Conservation (phyloP, 2,888 invertebrate genomes). For the Dryomyza anilis region DNA sequence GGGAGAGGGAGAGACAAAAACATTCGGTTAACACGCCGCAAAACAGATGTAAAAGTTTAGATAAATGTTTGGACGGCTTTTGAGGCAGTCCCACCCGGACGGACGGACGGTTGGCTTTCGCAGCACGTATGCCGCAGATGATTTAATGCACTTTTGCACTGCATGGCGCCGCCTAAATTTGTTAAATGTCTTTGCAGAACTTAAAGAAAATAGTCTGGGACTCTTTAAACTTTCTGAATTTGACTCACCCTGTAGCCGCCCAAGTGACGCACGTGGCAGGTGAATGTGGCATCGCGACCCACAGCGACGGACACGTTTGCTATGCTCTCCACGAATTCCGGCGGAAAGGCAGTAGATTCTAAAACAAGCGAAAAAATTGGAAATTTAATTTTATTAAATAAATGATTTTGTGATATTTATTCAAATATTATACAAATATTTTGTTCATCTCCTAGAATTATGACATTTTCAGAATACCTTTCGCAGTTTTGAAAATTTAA, state of each 20-base stretch:
- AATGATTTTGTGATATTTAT: no score
- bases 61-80: slow-evolving; percentile 4
- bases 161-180: no score
- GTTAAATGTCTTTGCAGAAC: background rate
- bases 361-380: background rate
- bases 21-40: slow-evolving; percentile 29
- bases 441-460: no score
- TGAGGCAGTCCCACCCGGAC: background rate
- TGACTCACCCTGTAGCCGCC: slow-evolving; percentile 85
- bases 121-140: background rate
- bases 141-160: background rate
- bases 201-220: background rate
- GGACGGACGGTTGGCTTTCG: background rate
- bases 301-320: slow-evolving; percentile 83
- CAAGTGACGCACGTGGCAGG: slow-evolving; percentile 83
- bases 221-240: no score
- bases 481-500: no score
- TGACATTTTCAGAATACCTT: no score
- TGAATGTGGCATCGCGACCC: slow-evolving; percentile 85
- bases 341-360: slow-evolving; percentile 76
- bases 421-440: no score
- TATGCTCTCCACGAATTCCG: slow-evolving; percentile 83
- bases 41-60: slow-evolving; percentile 35
- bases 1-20: slow-evolving; percentile 10
- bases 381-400: no score